These are phyloP conservation scores for Metridium senile DNA, from an alignment of 92 coral and sea anemone species.

Conservation along the genomic window DNA sequence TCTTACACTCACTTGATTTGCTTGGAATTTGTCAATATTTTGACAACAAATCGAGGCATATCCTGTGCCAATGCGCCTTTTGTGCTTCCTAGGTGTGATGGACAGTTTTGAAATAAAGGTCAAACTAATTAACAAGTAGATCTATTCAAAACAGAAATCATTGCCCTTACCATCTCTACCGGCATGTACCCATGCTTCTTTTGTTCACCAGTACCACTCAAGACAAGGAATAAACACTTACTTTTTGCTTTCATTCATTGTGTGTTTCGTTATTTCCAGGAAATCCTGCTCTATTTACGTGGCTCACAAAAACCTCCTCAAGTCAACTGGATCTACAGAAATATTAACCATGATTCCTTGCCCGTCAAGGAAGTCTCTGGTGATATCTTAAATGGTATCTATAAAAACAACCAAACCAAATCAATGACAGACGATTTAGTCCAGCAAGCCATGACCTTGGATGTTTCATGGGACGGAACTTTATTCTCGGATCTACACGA, in stretches of 20 bases:
- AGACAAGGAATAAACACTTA: no score
- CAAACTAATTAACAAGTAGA: no score
- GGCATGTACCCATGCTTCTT: no score
- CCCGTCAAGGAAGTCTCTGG: not conserved
- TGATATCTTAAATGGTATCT: not conserved
- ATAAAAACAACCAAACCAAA: not conserved
- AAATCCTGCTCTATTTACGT: conserved; percentile 19
- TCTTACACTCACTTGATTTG: no score
- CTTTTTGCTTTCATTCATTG: not conserved
- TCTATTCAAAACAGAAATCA: no score
- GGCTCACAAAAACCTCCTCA: conserved; percentile 19
- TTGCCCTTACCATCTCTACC: no score
- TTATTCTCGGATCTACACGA: not conserved
- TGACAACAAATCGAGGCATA: no score
- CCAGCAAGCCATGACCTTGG: conserved; percentile 18
- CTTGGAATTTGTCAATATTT: no score
- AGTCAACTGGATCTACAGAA: conserved; percentile 36
- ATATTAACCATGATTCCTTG: conserved; percentile 9
- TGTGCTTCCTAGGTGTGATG: no score
- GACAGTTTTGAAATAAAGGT: no score
- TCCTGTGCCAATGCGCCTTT: no score
- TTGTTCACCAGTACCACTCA: no score
- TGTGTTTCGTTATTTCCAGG: not conserved
- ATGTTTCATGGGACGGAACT: conserved; percentile 4
- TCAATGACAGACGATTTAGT: not conserved